These are phyloP conservation scores for Myripristis jacobus DNA, from an alignment of 2,797 vertebrate genomes.

Conservation along the genomic window DNA sequence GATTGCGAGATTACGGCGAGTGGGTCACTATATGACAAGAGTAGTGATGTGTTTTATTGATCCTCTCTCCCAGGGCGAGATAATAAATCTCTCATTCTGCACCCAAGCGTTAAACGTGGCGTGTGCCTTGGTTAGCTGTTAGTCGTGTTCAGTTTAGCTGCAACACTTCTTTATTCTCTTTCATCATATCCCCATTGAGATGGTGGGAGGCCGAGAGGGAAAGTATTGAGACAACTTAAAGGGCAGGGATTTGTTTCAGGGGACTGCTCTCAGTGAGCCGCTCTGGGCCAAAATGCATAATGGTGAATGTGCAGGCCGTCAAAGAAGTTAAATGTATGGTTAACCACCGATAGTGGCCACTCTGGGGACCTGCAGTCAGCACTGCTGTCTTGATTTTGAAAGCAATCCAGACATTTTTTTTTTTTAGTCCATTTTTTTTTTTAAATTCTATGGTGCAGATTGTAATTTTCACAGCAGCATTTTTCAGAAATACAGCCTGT, in stretches of 20 bases:
- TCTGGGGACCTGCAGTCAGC: not conserved
- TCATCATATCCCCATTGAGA: constrained; percentile 6
- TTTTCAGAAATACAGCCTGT: too few relatives aligned
- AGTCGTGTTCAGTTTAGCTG: constrained; percentile 13
- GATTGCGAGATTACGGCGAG: not conserved
- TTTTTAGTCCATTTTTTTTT: too few relatives aligned
- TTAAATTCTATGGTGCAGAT: too few relatives aligned
- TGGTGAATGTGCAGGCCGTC: not conserved
- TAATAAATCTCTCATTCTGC: constrained; percentile 24
- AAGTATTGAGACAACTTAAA: not conserved
- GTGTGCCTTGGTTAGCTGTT: not conserved
- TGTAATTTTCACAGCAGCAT: too few relatives aligned
- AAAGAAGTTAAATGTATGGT: not conserved
- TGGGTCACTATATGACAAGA: not conserved
- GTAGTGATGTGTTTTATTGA: constrained; percentile 34
- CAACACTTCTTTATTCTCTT: not conserved
- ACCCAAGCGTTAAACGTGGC: not conserved
- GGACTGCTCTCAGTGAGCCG: not conserved
- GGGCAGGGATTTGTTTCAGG: not conserved
- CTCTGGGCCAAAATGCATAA: not conserved
- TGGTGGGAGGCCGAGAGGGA: constrained; percentile 1
- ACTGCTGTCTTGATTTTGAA: not conserved
- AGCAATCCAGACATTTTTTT: too few relatives aligned
- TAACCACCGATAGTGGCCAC: not conserved
- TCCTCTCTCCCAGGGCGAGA: constrained; percentile 12